These are phyloP conservation scores for Pocota personata DNA, from an alignment of 2,888 invertebrate species.

Conservation along the genomic window DNA sequence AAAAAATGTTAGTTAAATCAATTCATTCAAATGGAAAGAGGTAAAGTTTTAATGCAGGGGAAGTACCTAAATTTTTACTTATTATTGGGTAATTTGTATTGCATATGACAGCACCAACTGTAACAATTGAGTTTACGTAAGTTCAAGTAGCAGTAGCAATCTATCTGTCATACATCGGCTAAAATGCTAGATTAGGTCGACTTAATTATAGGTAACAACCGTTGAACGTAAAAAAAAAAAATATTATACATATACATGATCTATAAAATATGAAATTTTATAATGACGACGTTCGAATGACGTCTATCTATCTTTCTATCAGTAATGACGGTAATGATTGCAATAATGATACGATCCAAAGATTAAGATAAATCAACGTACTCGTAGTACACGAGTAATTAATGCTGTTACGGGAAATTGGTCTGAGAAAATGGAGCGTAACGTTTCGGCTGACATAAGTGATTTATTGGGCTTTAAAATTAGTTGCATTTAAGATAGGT, in stretches of 20 bases:
- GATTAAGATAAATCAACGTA: slow-evolving; percentile 11
- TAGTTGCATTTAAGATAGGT: neutral
- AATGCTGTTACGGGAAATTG: slow-evolving; percentile 54
- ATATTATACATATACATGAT: neutral
- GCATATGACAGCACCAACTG: neutral
- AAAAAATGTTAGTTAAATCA: slow-evolving; percentile 19
- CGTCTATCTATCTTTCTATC: slow-evolving; percentile 7
- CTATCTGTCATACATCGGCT: neutral
- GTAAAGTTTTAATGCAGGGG: neutral
- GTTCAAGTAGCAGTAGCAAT: slow-evolving; percentile 2
- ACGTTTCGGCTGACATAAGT: slow-evolving; percentile 39
- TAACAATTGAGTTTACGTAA: neutral
- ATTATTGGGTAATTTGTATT: slow-evolving; percentile 4
- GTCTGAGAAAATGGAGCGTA: slow-evolving; percentile 50
- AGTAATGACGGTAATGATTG: slow-evolving; percentile 26
- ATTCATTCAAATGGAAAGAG: slow-evolving; percentile 4
- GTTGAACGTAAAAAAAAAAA: neutral
- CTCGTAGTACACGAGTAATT: slow-evolving; percentile 20
- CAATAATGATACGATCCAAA: slow-evolving; percentile 25
- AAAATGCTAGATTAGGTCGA: neutral
- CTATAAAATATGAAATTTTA: slow-evolving; percentile 5
- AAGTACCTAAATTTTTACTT: neutral
- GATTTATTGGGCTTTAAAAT: slow-evolving; percentile 38
- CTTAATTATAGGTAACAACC: neutral
- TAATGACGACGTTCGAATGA: slow-evolving; percentile 15